These are phyloP conservation scores for Procambarus clarkii DNA, from an alignment of 1,140 invertebrate species.

Conservation along the genomic window DNA sequence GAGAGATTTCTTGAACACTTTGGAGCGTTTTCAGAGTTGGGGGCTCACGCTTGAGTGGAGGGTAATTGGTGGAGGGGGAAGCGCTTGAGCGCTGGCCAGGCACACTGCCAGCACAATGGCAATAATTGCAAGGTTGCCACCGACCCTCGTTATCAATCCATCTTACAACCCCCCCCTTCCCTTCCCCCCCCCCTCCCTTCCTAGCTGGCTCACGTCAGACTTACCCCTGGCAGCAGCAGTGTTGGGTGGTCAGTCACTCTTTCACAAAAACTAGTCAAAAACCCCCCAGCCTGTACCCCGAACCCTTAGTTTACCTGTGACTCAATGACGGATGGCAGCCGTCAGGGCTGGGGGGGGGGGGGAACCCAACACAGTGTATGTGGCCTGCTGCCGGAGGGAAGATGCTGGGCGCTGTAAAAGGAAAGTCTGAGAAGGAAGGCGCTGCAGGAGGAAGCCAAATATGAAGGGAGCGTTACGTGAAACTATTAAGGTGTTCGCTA, in stretches of 20 bases:
- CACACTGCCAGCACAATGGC: slow-evolving; percentile 50
- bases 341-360: slow-evolving; percentile 27
- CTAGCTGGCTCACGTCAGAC: slow-evolving; percentile 15
- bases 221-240: slow-evolving; percentile 18
- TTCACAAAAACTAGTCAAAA: slow-evolving; percentile 66
- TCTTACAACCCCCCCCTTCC: neutral
- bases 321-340: slow-evolving; percentile 63
- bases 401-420: neutral
- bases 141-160: neutral
- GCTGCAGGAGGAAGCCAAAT: neutral
- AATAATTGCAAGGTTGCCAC: slow-evolving; percentile 67
- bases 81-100: neutral
- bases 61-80: slow-evolving; percentile 12
- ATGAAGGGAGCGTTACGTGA: neutral
- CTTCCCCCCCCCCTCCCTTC: neutral
- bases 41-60: slow-evolving; percentile 27
- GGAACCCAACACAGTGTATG: neutral
- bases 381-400: neutral
- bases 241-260: slow-evolving; percentile 50
- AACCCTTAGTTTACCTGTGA: slow-evolving; percentile 59
- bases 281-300: slow-evolving; percentile 15
- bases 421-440: neutral
- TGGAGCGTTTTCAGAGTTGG: neutral
- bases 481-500: neutral
- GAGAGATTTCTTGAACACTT: neutral